Base-by-base conservation (phyloP, 92 coral and sea anemone genomes). In the Porites divaricata region DNA sequence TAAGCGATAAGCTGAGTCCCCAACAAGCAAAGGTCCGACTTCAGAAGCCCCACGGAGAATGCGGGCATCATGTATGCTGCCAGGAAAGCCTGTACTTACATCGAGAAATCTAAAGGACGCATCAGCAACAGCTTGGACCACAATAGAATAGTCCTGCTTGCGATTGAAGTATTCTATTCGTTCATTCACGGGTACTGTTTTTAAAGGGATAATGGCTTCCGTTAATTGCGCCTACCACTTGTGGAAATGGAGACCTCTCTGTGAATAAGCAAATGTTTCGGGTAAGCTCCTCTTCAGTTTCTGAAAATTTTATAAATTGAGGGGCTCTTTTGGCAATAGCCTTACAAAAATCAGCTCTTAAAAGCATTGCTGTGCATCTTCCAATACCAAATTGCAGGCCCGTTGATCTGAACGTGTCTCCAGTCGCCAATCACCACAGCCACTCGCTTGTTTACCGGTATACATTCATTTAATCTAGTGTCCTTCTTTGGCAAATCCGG, bases 1-100 rank as follows among this genome's bases (percentile, higher is more conserved):
- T 70, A 86, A 73, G 28, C 85, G 90, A 79, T 86, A 79, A 50
- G 81, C 85, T 14, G 90, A 79, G 90, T 86, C 90, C 77, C 90
- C 90, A 16, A 70, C 85, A 19, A 86, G 81, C 80, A 86, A 64
- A 86, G 90, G 90, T 58, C 72, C 62, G 63, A 78, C 74, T 86
- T 70, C 80, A 62, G 75, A 69, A 62, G 51, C 71, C 80, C 74
- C 80, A 70, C 89, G 71, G 63, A 85, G 71, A 67, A 85, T 85
- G 73, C 89, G 84, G 74, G 89, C 89, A 80, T 77, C 89, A 68
- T 85, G 89, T 57, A 85, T 77, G 20, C 89, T 85, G 23, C 89
- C 78, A 52, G 89, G 89, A 74, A 53, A 85, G 77, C 89, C 89
- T 78, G 89, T 85, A 65, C 78, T 78, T 70, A 85, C 89, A 76